Evolutionary conservation across 2,888 invertebrate genomes (phyloP).

Genomic region (Oasisia sp.): DNA sequence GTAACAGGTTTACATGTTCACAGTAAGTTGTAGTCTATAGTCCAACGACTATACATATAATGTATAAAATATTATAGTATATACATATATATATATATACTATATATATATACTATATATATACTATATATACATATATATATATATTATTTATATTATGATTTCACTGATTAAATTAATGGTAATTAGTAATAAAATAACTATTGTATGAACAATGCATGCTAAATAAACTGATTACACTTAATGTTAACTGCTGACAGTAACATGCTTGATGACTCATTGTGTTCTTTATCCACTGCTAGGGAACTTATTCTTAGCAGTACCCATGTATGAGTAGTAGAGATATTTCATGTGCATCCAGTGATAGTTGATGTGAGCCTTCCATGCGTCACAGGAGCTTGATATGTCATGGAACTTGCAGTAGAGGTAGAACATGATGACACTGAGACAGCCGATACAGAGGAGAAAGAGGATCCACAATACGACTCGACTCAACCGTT

Average conservation of each 20-base stretch:
- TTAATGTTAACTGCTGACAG: neutral
- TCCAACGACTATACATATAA: neutral
- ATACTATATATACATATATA: too few relatives aligned
- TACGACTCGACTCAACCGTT: neutral
- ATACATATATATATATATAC: too few relatives aligned
- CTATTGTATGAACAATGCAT: neutral
- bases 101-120: too few relatives aligned
- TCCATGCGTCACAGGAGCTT: neutral
- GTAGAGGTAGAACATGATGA: slow-evolving; percentile 6
- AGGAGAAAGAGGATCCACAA: neutral
- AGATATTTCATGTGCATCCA: neutral
- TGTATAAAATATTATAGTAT: too few relatives aligned
- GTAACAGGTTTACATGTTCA: neutral
- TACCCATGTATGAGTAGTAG: neutral
- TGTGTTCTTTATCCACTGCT: neutral
- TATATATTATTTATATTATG: neutral
- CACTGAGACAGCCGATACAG: slow-evolving; percentile 2
- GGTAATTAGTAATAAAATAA: neutral
- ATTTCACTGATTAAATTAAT: neutral
- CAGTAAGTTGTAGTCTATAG: neutral
- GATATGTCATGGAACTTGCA: neutral
- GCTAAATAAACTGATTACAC: neutral
- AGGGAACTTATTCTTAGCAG: neutral
- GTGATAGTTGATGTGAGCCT: neutral
- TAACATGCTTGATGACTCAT: neutral